Evolutionary conservation across 35 echinoderm and acorn worm genomes (phyloP).

Genomic region (Strongylocentrotus purpuratus): DNA sequence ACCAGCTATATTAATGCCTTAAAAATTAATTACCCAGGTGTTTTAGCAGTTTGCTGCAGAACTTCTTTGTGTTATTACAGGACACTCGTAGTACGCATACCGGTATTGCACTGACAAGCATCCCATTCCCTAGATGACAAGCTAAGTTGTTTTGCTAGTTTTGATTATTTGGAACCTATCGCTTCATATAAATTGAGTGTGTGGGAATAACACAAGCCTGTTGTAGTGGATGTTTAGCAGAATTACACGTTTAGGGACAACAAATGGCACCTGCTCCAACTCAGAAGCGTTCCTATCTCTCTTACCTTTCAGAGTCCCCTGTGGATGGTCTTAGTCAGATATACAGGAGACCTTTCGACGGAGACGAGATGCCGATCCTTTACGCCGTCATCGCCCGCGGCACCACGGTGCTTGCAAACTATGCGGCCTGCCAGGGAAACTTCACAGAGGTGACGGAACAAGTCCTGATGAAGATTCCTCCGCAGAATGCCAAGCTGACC

Average conservation of each 20-base stretch:
- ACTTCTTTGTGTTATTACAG: not conserved
- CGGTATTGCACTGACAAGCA: not conserved
- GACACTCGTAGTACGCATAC: not conserved
- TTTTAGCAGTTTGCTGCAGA: not conserved
- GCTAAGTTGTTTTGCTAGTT: slow-evolving; percentile 24
- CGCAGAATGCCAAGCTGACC: slow-evolving; percentile 96
- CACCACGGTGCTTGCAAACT: slow-evolving; percentile 83
- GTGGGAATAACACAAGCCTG: not conserved
- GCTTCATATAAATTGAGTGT: not conserved
- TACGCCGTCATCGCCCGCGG: slow-evolving; percentile 79
- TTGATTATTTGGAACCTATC: not conserved
- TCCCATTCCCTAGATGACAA: slow-evolving; percentile 76
- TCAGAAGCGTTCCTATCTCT: not conserved
- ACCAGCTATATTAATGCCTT: slow-evolving; percentile 52
- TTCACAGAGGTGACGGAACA: slow-evolving; percentile 93
- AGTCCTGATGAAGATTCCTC: slow-evolving; percentile 87
- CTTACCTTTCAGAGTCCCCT: not conserved
- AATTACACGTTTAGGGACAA: not conserved
- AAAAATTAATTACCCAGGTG: slow-evolving; percentile 59
- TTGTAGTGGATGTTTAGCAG: not conserved
- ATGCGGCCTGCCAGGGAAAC: slow-evolving; percentile 89
- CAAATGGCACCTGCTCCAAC: not conserved
- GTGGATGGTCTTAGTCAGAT: not conserved
- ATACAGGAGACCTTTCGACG: not conserved
- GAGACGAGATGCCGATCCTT: slow-evolving; percentile 82